These are phyloP conservation scores for Hiodon alosoides DNA, from an alignment of 2,113 vertebrate species.

Conservation along the genomic window DNA sequence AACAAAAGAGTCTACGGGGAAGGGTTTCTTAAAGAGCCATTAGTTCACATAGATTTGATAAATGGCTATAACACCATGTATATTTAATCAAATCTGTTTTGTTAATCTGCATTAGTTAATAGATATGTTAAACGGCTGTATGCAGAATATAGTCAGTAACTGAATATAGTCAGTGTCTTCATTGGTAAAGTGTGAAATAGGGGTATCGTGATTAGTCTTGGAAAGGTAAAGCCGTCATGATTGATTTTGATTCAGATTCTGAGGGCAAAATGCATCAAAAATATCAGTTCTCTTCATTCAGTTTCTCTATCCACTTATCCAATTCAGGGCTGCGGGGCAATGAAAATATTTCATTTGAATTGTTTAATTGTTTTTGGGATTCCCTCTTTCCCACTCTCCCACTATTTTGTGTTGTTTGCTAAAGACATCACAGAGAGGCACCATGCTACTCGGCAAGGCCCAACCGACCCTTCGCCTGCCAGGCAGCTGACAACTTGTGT, in stretches of 20 bases:
- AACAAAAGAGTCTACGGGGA: no score
- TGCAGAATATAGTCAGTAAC: neutral
- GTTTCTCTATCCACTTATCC: no score
- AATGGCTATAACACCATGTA: neutral
- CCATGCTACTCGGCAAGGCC: neutral
- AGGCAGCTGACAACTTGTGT: neutral
- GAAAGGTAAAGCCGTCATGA: neutral
- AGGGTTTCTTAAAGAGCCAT: no score
- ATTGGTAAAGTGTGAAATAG: neutral
- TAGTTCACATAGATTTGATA: no score
- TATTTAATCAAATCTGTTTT: neutral
- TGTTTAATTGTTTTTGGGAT: neutral
- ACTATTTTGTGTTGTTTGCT: conserved; percentile 1
- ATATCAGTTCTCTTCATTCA: no score
- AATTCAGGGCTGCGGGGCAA: neutral
- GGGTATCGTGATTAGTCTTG: neutral
- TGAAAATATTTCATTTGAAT: neutral
- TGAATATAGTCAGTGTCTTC: neutral
- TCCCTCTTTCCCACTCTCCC: neutral
- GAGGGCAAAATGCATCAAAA: neutral
- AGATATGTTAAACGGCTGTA: neutral
- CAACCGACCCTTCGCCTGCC: neutral
- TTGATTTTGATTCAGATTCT: neutral
- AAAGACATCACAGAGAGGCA: conserved; percentile 7
- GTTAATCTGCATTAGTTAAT: neutral